A percentile compares a stretch with the other conserved stretches of the same genome.
phyloP scores from a whole-genome alignment of 2,113 vertebrate species.

The Bungarus multicinctus region DNA sequence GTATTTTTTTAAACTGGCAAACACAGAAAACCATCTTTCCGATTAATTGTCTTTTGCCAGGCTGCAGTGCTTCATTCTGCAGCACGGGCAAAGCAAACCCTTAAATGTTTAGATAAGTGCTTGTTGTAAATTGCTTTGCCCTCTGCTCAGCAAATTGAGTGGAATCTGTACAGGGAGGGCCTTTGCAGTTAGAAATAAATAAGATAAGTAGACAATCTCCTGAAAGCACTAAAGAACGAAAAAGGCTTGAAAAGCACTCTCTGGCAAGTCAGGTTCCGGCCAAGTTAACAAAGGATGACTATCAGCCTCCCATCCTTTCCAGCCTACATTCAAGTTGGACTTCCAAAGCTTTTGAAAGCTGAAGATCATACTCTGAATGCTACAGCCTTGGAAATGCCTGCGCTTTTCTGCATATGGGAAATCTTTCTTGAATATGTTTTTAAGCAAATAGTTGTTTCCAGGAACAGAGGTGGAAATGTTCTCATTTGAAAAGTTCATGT shows the following conservation, averaged over 20 bases:
- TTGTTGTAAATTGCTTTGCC: conserved; percentile 8
- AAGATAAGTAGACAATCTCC: neutral
- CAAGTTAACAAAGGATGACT: neutral
- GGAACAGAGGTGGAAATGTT: neutral
- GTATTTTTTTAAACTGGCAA: neutral
- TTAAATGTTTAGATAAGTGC: conserved; percentile 23
- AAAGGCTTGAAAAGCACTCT: neutral
- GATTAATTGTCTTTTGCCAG: conserved; percentile 2
- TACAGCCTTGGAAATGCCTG: neutral
- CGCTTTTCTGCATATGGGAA: neutral
- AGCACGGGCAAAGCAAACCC: conserved; percentile 19
- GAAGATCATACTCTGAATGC: neutral
- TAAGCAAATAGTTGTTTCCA: neutral
- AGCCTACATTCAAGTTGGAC: neutral
- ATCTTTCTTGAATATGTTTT: neutral
- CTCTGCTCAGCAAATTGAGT: conserved; percentile 5
- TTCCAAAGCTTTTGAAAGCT: neutral
- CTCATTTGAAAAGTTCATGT: neutral
- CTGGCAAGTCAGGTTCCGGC: neutral
- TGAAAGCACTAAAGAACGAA: conserved; percentile 1
- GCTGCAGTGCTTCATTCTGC: conserved; percentile 26
- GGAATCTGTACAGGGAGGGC: neutral
- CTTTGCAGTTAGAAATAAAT: conserved; percentile 17
- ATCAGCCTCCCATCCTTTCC: neutral
- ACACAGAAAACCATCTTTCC: conserved; percentile 12